Conservation (phyloP, 2,113 vertebrate genomes). For the Podocnemis expansa region DNA sequence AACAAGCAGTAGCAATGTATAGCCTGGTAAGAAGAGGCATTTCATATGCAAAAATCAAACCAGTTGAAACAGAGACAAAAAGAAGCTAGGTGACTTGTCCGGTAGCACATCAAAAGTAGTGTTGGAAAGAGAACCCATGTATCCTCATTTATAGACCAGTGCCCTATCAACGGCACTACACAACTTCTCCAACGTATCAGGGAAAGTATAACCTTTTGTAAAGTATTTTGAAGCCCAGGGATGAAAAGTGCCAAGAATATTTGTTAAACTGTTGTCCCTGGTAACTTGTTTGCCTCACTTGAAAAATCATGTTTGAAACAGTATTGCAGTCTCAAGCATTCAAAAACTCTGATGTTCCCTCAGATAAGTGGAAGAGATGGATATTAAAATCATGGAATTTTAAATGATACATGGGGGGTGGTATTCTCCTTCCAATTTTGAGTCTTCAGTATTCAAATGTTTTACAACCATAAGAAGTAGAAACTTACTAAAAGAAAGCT, state of each 20-base stretch:
- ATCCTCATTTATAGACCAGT: not conserved
- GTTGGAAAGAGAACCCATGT: not conserved
- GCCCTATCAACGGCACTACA: not conserved
- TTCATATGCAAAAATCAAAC: not conserved
- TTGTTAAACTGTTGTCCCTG: too few species aligned
- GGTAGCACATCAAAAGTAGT: not conserved
- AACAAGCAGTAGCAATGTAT: too few species aligned
- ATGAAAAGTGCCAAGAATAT: not conserved
- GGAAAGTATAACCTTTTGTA: too few species aligned
- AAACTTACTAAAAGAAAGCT: slow-evolving; percentile 1
- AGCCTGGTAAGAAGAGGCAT: not conserved
- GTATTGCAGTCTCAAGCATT: not conserved
- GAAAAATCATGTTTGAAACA: not conserved
- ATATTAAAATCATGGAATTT: not conserved
- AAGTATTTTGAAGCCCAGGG: too few species aligned
- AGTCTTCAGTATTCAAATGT: not conserved
- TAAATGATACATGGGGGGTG: not conserved
- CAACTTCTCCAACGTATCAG: accelerated
- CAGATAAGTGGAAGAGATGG: not conserved
- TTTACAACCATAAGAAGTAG: not conserved
- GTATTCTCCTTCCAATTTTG: too few species aligned
- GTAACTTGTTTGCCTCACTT: too few species aligned
- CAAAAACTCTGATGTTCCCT: not conserved
- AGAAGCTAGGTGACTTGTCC: not conserved
- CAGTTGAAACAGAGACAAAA: not conserved